phyloP scores from a whole-genome alignment of 1,140 invertebrate genomes.

The Bombus fervidus region DNA sequence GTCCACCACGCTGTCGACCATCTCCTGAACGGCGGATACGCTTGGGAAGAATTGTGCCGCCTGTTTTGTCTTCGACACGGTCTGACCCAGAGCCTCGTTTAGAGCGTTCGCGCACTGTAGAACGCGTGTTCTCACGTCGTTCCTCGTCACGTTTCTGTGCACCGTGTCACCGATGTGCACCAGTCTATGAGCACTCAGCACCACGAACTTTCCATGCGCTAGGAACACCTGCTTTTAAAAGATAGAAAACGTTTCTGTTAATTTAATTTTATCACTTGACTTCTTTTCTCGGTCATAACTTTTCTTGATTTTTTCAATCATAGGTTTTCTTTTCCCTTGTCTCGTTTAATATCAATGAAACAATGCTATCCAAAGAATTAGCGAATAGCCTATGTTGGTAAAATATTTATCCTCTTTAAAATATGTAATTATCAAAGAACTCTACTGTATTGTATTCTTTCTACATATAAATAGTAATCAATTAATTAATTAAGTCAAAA shows the following conservation, averaged over 20 bases:
- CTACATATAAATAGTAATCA: neutral
- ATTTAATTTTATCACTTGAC: neutral
- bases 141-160: slow-evolving; percentile 89
- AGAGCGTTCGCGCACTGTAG: slow-evolving; percentile 91
- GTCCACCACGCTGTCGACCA: slow-evolving; percentile 94
- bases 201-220: slow-evolving; percentile 96
- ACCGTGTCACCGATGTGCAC: slow-evolving; percentile 97
- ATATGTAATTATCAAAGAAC: neutral
- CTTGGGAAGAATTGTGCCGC: slow-evolving; percentile 95
- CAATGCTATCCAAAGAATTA: too few relatives aligned
- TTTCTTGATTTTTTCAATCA: too few relatives aligned
- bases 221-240: slow-evolving; percentile 86
- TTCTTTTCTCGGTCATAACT: too few relatives aligned
- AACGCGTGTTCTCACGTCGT: slow-evolving; percentile 88
- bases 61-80: slow-evolving; percentile 93
- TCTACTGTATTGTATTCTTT: too few relatives aligned
- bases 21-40: slow-evolving; percentile 94
- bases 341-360: too few relatives aligned
- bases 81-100: slow-evolving; percentile 91
- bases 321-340: too few relatives aligned
- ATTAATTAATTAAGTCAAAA: neutral
- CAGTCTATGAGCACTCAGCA: slow-evolving; percentile 95
- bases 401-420: neutral
- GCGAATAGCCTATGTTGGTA: neutral
- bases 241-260: neutral